phyloP scores from a whole-genome alignment of 2,113 vertebrate species.

The Cygnus atratus region DNA sequence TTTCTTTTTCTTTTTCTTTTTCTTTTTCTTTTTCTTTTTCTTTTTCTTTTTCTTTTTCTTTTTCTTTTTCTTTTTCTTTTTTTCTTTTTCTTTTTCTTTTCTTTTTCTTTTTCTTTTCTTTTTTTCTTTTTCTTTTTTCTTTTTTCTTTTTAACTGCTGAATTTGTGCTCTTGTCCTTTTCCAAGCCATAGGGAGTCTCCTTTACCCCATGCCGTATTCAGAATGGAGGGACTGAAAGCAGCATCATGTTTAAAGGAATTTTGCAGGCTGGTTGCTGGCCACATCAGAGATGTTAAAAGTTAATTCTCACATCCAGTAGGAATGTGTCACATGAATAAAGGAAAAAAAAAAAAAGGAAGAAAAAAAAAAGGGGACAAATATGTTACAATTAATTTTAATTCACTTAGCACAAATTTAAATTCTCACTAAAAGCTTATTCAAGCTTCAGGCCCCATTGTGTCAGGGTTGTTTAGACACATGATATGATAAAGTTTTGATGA shows the following conservation, averaged over 20 bases:
- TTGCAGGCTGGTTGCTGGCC: neutral
- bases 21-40: too few relatives aligned
- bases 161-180: slow-evolving; percentile 15
- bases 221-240: neutral
- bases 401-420: neutral
- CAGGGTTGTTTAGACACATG: neutral
- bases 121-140: neutral
- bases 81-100: too few relatives aligned
- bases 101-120: neutral
- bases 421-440: neutral
- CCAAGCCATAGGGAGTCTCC: neutral
- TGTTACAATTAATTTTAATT: neutral
- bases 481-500: neutral
- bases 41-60: too few relatives aligned
- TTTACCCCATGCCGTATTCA: neutral
- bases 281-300: neutral
- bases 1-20: too few relatives aligned
- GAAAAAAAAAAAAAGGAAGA: neutral
- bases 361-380: accelerated
- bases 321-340: neutral
- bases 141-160: neutral
- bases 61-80: too few relatives aligned
- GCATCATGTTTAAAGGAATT: neutral
- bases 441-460: neutral
- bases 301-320: neutral